Base-by-base conservation (phyloP, 2,888 invertebrate genomes). In the Teleiodes luculella region DNA sequence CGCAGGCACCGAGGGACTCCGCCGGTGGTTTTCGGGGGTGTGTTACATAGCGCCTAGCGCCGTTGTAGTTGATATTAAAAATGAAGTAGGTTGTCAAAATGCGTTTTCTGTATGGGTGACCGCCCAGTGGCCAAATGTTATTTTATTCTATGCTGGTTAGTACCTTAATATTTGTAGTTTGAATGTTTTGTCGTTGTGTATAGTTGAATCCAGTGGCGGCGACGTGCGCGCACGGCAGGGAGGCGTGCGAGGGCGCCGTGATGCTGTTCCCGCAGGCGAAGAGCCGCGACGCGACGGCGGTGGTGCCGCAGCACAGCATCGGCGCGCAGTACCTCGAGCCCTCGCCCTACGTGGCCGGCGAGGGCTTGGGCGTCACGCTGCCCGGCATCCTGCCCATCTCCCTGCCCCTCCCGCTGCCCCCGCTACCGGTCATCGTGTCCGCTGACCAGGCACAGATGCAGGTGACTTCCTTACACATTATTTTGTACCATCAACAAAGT, bases 261-360 rank as follows among this genome's bases (percentile, higher is more conserved):
- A 46, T 59, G 20, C 14, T 14, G 36, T 2, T 3, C 14, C 3
- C 7, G 16, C 16, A 1, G 10, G 39, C n/a, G 2, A 78, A 72
- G 60, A 41, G 30, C 0, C 3, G 54, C 3, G 76, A 76, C 28
- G 39, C 67, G 0, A 20, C 67, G 0, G 20, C 78, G 1, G 69
- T 86, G 18, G 73, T 80, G 35, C 83, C 90, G 7, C 86, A 84
- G 59, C 81, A 81, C 61, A 70, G 68, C 4, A 81, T 86, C 4
- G 86, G 83, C 0, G 70, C 81, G 1, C 85, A 86, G 66, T 88
- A 77, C 63, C 56, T 87, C 16, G 82, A 87, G 49, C 82, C 85
- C 1, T 64, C 76, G 3, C 78, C 83, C 3, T 87, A 79, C 60
- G 72, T 83, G 4, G 62, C 72, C 13, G 62, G 78, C 11, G 20